Base-by-base conservation (phyloP, 2,113 vertebrate genomes). In the Pollachius pollachius region DNA sequence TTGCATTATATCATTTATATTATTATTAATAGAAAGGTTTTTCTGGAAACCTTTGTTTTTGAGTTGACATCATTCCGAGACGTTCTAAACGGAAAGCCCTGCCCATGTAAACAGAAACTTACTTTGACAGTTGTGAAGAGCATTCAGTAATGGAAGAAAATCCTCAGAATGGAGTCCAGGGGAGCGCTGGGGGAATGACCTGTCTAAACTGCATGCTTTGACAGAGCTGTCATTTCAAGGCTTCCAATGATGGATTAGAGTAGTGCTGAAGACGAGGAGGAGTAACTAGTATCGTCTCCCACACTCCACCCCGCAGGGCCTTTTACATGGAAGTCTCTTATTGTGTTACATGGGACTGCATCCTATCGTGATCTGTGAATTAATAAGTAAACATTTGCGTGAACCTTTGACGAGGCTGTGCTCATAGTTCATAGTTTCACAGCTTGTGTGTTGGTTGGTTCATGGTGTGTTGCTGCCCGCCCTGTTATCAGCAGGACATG, bases 71-170 rank as follows among this genome's bases (percentile, higher is more conserved):
- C 6, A 34, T 34, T 34, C 30, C 4, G 6, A 34, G 30, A 34
- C 30, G 30, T 34, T 34, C 30, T 34, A 34, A 34, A 48, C 2
- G 41, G 41, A 48, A 48, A 13, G 41, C 9, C 9, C 41, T 48
- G 9, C 12, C 41, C 41, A 48, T 13, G 11, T 48, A 13, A 12
- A 9, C 41, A 1, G 17, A 19, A 77, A 86, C 88, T 64, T 52
- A 64, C 63, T 77, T 41, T 84, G 87, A 89, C 88, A 84, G 80
- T 75, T 80, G 68, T 72, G 82, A 82, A 70, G 79, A 21, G 71
- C 67, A 62, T 83, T 85, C 84, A 70, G 76, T 77, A 82, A 70
- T 64, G 72, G 69, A 81, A 88, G 79, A 69, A 86, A 88, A 88
- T 85, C 74, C 62, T 5, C 76, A 67, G 78, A 88, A 90, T 68